Evolutionary conservation across 1,140 invertebrate species (phyloP).

Genomic region (Vollenhovia emeryi): DNA sequence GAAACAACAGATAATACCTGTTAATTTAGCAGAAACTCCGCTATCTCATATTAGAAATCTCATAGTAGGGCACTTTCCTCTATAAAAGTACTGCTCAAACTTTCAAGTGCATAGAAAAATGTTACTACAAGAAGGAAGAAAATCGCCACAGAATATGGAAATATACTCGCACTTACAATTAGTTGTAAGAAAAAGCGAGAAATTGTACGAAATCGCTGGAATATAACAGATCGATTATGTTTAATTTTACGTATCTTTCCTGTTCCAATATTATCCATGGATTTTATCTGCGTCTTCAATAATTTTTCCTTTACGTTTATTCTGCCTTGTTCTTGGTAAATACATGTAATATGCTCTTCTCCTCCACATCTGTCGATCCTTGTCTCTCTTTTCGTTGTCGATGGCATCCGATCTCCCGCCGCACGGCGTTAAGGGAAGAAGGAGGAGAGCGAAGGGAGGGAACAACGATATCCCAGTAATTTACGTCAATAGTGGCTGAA

Average conservation of each 20-base stretch:
- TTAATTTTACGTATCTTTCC: neutral
- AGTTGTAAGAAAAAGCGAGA: neutral
- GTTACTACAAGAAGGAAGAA: neutral
- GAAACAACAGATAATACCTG: too few species aligned
- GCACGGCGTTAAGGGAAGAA: neutral
- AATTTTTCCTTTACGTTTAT: neutral
- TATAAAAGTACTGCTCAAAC: neutral
- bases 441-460: neutral
- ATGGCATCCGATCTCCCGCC: neutral
- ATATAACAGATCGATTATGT: neutral
- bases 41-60: too few species aligned
- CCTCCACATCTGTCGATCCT: neutral
- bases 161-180: neutral
- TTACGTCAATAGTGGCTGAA: conserved; percentile 63
- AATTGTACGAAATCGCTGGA: neutral
- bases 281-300: neutral
- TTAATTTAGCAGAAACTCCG: too few species aligned
- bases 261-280: neutral
- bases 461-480: conserved; percentile 65
- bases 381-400: neutral
- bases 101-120: neutral
- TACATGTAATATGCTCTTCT: conserved; percentile 50
- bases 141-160: neutral
- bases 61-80: too few species aligned
- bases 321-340: neutral